Percentiles rank a stretch among this genome's conserved stretches.
phyloP scores from a whole-genome alignment of 1,140 invertebrate species.

The Drusus annulatus region DNA sequence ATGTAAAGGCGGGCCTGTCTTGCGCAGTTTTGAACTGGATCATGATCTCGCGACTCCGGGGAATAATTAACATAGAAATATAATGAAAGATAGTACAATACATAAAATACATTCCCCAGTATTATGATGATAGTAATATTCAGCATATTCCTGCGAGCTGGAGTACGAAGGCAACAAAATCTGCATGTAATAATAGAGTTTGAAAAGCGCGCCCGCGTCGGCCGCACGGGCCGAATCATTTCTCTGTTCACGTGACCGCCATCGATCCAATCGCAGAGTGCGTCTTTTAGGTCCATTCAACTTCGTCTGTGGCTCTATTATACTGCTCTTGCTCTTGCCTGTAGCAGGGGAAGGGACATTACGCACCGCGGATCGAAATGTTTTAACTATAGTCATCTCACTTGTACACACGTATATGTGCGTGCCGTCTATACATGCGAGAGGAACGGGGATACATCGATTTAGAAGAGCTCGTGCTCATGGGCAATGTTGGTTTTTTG shows the following conservation, averaged over 20 bases:
- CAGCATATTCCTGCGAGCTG: too few species aligned
- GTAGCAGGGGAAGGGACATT: conserved; percentile 67
- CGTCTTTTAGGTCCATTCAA: conserved; percentile 72
- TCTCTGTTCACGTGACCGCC: conserved; percentile 66
- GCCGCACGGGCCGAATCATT: conserved; percentile 36
- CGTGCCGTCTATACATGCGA: conserved; percentile 62
- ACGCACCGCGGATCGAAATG: conserved; percentile 64
- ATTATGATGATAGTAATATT: too few species aligned
- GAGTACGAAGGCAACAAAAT: too few species aligned
- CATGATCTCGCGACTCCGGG: too few species aligned
- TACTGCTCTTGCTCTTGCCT: too few species aligned
- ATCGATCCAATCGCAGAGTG: conserved; percentile 72
- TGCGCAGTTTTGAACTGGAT: conserved; percentile 2
- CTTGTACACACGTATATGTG: conserved; percentile 37
- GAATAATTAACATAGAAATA: too few species aligned
- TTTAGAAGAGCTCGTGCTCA: conserved; percentile 71
- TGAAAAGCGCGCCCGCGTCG: conserved; percentile 39
- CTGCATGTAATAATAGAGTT: background rate
- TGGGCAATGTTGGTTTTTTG: conserved; percentile 71
- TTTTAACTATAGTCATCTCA: conserved; percentile 44
- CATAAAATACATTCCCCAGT: too few species aligned
- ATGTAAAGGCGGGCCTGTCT: background rate
- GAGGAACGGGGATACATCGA: conserved; percentile 69
- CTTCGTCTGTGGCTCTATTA: conserved; percentile 66
- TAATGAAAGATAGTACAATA: too few species aligned